A percentile compares a stretch with the other conserved stretches of the same genome.
Conservation (phyloP, 1,140 invertebrate genomes). For the Agrilus planipennis region DNA sequence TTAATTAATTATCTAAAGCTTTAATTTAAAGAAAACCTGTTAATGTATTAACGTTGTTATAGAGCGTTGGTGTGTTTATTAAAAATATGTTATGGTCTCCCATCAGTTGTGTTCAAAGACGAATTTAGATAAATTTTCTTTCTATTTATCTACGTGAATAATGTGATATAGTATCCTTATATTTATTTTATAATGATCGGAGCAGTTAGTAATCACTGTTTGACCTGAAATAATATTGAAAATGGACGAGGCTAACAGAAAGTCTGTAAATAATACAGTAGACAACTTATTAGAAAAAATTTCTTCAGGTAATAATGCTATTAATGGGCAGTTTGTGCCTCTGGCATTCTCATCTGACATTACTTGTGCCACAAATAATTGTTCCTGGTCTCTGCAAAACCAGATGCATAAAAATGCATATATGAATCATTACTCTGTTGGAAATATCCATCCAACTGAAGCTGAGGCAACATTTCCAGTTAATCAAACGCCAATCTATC, state of each 20-base stretch:
- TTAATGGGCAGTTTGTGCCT: conserved; percentile 45
- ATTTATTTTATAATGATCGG: too few relatives aligned
- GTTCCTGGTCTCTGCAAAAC: conserved; percentile 22
- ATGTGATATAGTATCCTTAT: too few relatives aligned
- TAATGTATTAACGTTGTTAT: too few relatives aligned
- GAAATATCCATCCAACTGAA: conserved; percentile 13
- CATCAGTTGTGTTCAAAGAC: too few relatives aligned
- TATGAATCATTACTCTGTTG: conserved; percentile 18
- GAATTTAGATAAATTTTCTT: too few relatives aligned
- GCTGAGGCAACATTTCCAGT: neutral
- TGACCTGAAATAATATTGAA: too few relatives aligned
- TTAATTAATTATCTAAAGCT: too few relatives aligned
- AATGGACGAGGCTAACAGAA: conserved; percentile 28
- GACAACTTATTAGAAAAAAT: conserved; percentile 51
- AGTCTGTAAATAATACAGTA: conserved; percentile 33
- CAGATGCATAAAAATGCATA: conserved; percentile 28
- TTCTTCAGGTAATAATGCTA: conserved; percentile 45
- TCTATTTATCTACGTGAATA: too few relatives aligned
- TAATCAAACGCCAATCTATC: conserved; percentile 4
- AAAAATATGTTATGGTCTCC: too few relatives aligned
- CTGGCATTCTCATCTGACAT: conserved; percentile 39
- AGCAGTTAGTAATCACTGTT: too few relatives aligned
- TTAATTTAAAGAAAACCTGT: too few relatives aligned
- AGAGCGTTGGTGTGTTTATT: too few relatives aligned
- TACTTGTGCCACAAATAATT: conserved; percentile 29